Evolutionary conservation across 2,113 vertebrate genomes (phyloP), one percentile per base, ranked within the genome.

Genomic region (Galbula dea): DNA sequence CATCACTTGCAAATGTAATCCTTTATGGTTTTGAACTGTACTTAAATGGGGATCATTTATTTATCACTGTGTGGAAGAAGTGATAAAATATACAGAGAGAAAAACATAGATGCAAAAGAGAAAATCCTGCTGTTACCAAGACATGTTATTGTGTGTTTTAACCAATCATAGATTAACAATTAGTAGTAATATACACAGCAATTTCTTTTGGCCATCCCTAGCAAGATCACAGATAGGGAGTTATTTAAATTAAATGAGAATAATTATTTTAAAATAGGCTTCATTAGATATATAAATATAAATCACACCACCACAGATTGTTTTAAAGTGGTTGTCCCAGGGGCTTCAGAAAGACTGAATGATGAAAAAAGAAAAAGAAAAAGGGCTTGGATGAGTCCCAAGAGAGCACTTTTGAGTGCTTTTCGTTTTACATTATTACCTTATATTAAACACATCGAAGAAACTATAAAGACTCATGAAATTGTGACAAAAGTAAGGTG

Each of bases 231-330:
- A 69, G 32, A 65, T 57, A 80, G 41, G 43, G 58, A 84, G 20
- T 52, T 83, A 94, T 59, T 86, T 81, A 81, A 95, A 91, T 88
- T 80, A 68, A 86, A 88, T 88, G 36, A 84, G 61, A 78, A 86
- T 75, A 92, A 89, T 85, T 89, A 73, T 87, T 92, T 87, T 84
- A 82, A 95, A 93, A 93, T 92, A 79, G 20, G 26, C 20, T 94
- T 81, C 66, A 81, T 93, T 90, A 90, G 37, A 61, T 93, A 92
- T 78, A 96, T 68, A 92, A 93, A 93, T 92, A 89, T 82, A 96
- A 90, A 94, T 92, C 80, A 90, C 19, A 79, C 39, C 29, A 79
- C 22, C 41, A 82, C 73, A 86, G 80, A 88, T 81, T 90, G 79
- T 95, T 94, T 95, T 88, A 84, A 90, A 96, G 80, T 86, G 39